Evolutionary conservation across 2,797 vertebrate genomes (phyloP), one percentile per base, ranked within the genome.

Genomic region (Podarcis siculus): DNA sequence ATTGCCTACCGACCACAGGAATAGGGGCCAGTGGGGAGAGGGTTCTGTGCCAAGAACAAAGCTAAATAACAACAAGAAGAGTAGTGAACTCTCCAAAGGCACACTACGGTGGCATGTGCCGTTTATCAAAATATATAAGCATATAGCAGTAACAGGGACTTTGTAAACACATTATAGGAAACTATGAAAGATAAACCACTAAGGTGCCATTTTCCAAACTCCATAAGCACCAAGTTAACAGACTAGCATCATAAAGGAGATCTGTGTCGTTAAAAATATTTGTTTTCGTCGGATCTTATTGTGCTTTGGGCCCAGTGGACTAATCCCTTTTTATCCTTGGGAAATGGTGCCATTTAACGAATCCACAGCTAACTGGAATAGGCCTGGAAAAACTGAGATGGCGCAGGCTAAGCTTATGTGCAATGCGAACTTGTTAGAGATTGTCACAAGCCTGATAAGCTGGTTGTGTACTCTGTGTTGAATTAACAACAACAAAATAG

Each of bases 111-210:
- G 87, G 83, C 91, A 92, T 78, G 78, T 77, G 91, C 89, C 91
- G 72, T 96, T 95, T 94, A 96, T 96, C 95, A 96, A 95, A 96
- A 96, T 93, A 93, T 94, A 87, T 95, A 95, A 96, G 93, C 94
- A 94, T 83, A 32, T 92, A 92, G 86, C 94, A 94, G 85, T 93
- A 96, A 95, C 93, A 94, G 84, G 93, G 92, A 94, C 89, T 96
- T 96, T 95, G 95, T 95, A 96, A 97, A 96, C 95, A 95, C 81
- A 94, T 95, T 96, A 90, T 93, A 91, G 89, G 89, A 93, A 95
- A 96, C 95, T 94, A 95, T 96, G 95, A 97, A 95, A 96, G 96
- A 93, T 95, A 96, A 96, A 94, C 93, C 96, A 97, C 96, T 0
- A 80, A 96, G 95, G 96, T 92, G 90, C 93, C 88, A 89, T 97